Conservation (phyloP, 64 coral and sea anemone genomes). For the Orbicella faveolata region DNA sequence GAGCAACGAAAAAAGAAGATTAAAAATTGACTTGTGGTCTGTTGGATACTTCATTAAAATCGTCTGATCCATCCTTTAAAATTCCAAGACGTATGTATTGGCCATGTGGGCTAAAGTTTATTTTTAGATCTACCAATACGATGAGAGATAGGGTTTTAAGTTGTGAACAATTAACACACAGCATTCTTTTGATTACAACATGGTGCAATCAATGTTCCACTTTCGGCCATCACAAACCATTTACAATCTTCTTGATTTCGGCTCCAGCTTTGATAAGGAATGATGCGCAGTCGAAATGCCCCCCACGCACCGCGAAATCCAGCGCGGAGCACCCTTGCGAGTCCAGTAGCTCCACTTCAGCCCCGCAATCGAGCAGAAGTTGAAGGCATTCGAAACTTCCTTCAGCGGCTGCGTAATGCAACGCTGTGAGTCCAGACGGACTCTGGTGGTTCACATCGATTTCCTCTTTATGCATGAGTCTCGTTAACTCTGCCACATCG, state of each 20-base stretch:
- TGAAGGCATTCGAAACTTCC: constrained; percentile 78
- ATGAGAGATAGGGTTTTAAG: constrained; percentile 22
- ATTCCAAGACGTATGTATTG: neutral
- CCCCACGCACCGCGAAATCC: constrained; percentile 92
- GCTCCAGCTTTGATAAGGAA: constrained; percentile 85
- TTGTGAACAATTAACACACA: constrained; percentile 26
- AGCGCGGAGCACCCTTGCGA: constrained; percentile 73
- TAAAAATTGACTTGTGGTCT: neutral
- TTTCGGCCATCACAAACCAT: constrained; percentile 43
- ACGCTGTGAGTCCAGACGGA: constrained; percentile 64
- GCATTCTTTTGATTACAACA: neutral
- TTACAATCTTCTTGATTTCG: constrained; percentile 82
- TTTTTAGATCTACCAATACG: neutral
- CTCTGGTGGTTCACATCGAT: constrained; percentile 74
- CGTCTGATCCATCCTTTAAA: neutral
- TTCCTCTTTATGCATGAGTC: constrained; percentile 64
- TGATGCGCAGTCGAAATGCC: constrained; percentile 90
- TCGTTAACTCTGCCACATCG: constrained; percentile 61
- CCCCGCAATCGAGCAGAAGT: constrained; percentile 68
- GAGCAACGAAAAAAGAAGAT: neutral
- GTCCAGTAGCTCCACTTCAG: constrained; percentile 57
- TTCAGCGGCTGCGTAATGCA: constrained; percentile 84
- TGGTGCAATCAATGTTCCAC: neutral
- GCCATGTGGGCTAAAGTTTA: neutral
- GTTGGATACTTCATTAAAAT: neutral